Evolutionary conservation across 2,113 vertebrate species (phyloP).

Genomic region (Campylorhamphus procurvoides): DNA sequence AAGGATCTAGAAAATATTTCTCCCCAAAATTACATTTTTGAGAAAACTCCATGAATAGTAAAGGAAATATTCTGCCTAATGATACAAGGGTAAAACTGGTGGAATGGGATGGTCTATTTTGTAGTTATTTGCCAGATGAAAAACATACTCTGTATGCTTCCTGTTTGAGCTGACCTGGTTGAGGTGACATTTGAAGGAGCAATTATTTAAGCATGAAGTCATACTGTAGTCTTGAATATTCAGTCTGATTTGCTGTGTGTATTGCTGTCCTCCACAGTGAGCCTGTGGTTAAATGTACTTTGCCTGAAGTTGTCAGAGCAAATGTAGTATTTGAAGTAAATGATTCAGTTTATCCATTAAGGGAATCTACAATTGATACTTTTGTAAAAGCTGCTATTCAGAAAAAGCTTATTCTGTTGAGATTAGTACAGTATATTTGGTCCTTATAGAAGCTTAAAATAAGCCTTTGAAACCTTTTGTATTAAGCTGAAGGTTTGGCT

Average conservation of each 20-base stretch:
- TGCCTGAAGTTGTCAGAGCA: neutral
- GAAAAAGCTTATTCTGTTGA: constrained; percentile 5
- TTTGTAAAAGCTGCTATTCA: neutral
- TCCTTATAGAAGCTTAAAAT: constrained; percentile 1
- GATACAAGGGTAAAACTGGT: neutral
- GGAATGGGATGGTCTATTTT: neutral
- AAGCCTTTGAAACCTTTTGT: constrained; percentile 13
- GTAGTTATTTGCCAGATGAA: neutral
- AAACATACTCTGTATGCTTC: neutral
- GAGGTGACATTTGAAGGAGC: neutral
- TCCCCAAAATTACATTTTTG: neutral
- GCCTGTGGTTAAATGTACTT: neutral
- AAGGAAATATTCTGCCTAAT: neutral
- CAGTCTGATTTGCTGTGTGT: neutral
- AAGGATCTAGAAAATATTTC: neutral
- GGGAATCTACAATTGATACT: neutral
- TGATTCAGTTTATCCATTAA: neutral
- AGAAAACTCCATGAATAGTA: neutral
- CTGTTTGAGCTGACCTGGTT: neutral
- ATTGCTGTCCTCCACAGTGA: neutral
- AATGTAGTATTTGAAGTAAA: neutral
- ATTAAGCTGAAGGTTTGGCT: neutral
- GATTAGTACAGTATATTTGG: neutral
- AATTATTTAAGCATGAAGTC: neutral
- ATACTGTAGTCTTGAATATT: neutral